phyloP scores from a whole-genome alignment of 2,113 vertebrate genomes.

The Onychorhynchus coronatus region DNA sequence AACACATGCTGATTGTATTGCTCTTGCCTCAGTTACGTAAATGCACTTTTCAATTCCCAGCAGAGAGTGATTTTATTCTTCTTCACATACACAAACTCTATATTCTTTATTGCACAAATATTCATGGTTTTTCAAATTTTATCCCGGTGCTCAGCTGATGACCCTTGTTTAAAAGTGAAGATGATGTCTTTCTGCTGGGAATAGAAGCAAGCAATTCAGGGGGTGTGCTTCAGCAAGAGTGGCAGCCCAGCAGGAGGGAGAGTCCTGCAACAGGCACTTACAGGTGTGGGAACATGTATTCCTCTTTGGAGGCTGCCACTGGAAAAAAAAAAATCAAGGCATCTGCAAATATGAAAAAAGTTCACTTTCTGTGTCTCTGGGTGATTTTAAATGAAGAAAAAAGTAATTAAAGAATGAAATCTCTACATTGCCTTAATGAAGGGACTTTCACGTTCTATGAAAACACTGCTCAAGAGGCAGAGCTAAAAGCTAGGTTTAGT shows the following conservation, averaged over 20 bases:
- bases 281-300: not conserved
- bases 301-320: not conserved
- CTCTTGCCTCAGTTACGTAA: not conserved
- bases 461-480: not conserved
- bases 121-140: not conserved
- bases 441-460: not conserved
- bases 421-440: not conserved
- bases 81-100: not conserved
- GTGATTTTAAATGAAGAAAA: not conserved
- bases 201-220: not conserved
- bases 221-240: not conserved
- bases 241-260: not conserved
- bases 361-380: not conserved
- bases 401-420: not conserved
- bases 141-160: not conserved
- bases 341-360: not conserved
- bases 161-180: not conserved
- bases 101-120: not conserved
- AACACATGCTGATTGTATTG: not conserved
- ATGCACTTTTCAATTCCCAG: not conserved
- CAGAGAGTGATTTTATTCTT: not conserved
- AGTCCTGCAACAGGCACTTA: not conserved
- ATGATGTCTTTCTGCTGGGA: not conserved
- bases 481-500: not conserved
- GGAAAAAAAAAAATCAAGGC: not conserved